Conservation (phyloP, 2,888 invertebrate species). For the Eristalis arbustorum region DNA sequence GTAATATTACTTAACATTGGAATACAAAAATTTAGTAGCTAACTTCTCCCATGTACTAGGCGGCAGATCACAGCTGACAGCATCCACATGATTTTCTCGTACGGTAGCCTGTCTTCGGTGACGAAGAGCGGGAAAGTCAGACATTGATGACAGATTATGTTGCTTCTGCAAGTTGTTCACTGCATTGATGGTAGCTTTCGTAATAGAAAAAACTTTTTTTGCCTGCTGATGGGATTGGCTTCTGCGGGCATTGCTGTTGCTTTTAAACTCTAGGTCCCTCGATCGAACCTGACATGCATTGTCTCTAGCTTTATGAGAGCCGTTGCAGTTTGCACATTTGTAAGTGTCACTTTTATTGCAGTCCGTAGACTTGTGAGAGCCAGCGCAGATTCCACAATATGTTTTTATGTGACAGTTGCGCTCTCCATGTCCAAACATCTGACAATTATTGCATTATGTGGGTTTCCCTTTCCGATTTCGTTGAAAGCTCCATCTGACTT, state of each 20-base stretch:
- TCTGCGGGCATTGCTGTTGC: no score
- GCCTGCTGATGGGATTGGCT: no score
- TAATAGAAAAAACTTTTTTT: neutral
- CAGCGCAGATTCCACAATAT: slow-evolving; percentile 35
- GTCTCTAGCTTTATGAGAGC: slow-evolving; percentile 52
- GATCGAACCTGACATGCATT: neutral
- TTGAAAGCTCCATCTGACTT: no score
- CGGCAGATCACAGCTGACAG: neutral
- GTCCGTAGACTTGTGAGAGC: slow-evolving; percentile 45
- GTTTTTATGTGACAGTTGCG: slow-evolving; percentile 29
- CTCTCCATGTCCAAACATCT: slow-evolving; percentile 57
- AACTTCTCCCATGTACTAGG: slow-evolving; percentile 8
- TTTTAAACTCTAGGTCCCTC: no score
- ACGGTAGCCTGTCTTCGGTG: neutral
- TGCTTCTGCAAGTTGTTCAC: neutral
- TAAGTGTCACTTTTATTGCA: slow-evolving; percentile 7
- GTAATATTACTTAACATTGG: neutral
- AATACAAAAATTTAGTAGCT: slow-evolving; percentile 31
- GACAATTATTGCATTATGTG: slow-evolving; percentile 37
- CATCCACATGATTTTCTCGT: neutral
- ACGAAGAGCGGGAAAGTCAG: slow-evolving; percentile 2
- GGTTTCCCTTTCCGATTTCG: no score
- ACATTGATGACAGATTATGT: slow-evolving; percentile 7
- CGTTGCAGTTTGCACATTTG: neutral
- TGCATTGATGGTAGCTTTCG: neutral